phyloP scores from a whole-genome alignment of 1,140 invertebrate species.

The Bicyclus anynana region DNA sequence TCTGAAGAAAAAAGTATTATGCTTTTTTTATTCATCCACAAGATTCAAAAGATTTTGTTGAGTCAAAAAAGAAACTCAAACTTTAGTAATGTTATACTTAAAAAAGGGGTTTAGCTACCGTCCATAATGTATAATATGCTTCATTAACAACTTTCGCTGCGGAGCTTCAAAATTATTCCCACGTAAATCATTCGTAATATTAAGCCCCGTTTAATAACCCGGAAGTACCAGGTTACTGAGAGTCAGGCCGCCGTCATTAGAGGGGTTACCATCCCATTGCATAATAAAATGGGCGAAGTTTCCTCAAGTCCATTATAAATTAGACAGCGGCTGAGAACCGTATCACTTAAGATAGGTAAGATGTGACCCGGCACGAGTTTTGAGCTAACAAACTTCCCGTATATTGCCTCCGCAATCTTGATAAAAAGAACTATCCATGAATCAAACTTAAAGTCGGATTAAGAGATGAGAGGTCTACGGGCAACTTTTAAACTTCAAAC shows the following conservation, averaged over 20 bases:
- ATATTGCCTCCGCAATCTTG: slow-evolving; percentile 68
- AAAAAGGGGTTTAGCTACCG: no score
- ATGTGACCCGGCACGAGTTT: slow-evolving; percentile 73
- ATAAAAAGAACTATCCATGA: slow-evolving; percentile 74
- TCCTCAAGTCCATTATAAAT: slow-evolving; percentile 77
- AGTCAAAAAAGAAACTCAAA: no score
- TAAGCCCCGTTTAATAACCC: slow-evolving; percentile 49
- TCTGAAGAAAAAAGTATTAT: no score
- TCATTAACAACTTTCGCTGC: slow-evolving; percentile 9
- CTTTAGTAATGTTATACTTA: no score
- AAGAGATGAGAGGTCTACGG: slow-evolving; percentile 56
- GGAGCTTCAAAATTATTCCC: slow-evolving; percentile 10
- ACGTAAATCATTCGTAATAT: slow-evolving; percentile 44
- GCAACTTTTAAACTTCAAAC: slow-evolving; percentile 48
- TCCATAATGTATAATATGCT: neutral
- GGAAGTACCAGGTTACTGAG: slow-evolving; percentile 50
- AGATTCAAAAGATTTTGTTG: no score
- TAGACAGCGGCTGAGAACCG: slow-evolving; percentile 73
- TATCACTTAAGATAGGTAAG: slow-evolving; percentile 76
- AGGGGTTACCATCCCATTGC: slow-evolving; percentile 71
- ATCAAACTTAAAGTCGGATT: slow-evolving; percentile 64
- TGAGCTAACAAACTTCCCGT: slow-evolving; percentile 64
- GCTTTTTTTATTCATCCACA: no score
- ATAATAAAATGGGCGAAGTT: slow-evolving; percentile 76
- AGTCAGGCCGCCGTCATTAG: slow-evolving; percentile 71